phyloP scores from a whole-genome alignment of 2,888 invertebrate species.

The Xestoiulus laeticollis region DNA sequence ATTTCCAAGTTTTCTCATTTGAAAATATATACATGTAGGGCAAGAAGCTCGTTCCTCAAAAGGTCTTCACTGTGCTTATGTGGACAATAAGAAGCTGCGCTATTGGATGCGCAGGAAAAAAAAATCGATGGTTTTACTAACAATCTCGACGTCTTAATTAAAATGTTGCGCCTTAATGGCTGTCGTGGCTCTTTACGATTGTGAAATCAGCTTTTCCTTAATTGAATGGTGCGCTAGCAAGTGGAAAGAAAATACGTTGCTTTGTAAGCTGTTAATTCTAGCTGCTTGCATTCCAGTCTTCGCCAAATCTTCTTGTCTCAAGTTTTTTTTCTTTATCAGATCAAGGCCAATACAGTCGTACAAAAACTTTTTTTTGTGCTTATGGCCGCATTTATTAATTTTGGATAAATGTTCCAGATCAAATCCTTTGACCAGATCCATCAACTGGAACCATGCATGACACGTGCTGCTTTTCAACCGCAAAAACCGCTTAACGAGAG shows the following conservation, averaged over 20 bases:
- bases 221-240: not conserved
- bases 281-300: not conserved
- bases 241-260: not conserved
- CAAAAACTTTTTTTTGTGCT: not conserved
- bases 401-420: not conserved
- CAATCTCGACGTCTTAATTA: not conserved
- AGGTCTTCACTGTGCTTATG: not conserved
- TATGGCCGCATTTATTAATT: not conserved
- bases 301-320: not conserved
- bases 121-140: not conserved
- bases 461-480: too few relatives aligned
- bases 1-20: not conserved
- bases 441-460: too few relatives aligned
- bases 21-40: too few relatives aligned
- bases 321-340: not conserved
- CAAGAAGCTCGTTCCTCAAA: not conserved
- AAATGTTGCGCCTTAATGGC: not conserved
- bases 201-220: not conserved
- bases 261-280: not conserved
- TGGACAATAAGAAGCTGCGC: not conserved
- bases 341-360: not conserved
- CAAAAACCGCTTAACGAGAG: too few relatives aligned
- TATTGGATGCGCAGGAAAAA: not conserved
- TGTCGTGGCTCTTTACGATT: not conserved
- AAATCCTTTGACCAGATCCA: too few relatives aligned